Evolutionary conservation across 1,140 invertebrate genomes (phyloP).

Genomic region (Pogonognathellus flavescens): DNA sequence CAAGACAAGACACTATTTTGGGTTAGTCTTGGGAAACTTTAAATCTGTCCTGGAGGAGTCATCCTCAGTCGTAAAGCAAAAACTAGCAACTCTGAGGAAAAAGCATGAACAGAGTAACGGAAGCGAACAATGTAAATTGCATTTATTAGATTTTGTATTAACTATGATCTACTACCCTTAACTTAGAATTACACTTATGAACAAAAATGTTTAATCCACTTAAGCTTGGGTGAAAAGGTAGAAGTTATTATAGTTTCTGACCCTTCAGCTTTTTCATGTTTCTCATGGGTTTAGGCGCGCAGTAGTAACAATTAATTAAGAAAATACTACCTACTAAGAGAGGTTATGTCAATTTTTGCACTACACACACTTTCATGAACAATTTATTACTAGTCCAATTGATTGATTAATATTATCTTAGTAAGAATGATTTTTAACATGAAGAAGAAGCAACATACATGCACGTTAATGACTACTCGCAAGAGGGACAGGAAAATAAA

Average conservation of each 20-base stretch:
- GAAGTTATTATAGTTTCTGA: not conserved
- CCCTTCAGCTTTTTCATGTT: no score
- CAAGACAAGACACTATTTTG: conserved; percentile 44
- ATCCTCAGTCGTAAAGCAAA: not conserved
- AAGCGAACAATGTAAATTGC: not conserved
- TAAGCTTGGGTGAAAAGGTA: not conserved
- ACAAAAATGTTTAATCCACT: not conserved
- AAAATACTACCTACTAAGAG: no score
- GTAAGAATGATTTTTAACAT: no score
- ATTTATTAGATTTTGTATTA: not conserved
- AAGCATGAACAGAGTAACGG: not conserved
- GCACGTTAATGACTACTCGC: no score
- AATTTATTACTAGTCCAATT: no score
- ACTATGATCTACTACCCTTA: not conserved
- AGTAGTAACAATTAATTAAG: no score
- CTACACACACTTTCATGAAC: no score
- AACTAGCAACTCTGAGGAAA: not conserved
- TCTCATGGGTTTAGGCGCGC: no score
- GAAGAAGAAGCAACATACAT: no score
- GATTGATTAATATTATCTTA: no score
- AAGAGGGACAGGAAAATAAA: no score
- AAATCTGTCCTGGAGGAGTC: conserved; percentile 43
- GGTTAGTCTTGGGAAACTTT: conserved; percentile 35
- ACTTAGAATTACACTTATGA: not conserved
- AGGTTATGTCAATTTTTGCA: no score